Evolutionary conservation across 2,888 invertebrate genomes (phyloP).

Genomic region (Amorpha juglandis): DNA sequence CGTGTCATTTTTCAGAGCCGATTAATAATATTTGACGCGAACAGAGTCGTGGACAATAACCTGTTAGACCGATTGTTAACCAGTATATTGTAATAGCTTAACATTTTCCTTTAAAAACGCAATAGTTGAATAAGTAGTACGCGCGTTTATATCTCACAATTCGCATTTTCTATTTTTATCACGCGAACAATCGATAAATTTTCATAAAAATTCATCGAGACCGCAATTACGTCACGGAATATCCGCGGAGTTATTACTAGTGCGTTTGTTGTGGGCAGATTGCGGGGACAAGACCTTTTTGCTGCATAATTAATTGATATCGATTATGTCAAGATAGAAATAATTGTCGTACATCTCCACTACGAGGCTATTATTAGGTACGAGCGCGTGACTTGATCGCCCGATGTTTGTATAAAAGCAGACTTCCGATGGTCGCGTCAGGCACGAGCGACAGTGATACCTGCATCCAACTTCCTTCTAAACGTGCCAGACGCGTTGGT

Average conservation of each 20-base stretch:
- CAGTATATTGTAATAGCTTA: no score
- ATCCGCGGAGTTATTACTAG: constrained; percentile 30
- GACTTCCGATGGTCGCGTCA: no score
- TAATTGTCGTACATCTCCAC: constrained; percentile 28
- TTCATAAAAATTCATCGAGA: not conserved
- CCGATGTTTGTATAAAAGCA: not conserved
- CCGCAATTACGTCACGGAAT: constrained; percentile 26
- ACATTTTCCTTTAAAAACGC: no score
- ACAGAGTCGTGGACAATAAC: no score
- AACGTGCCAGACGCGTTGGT: no score
- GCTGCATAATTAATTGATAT: constrained; percentile 41
- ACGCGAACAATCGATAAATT: constrained; percentile 1
- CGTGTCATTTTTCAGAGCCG: no score
- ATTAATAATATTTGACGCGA: no score
- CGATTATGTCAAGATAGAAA: constrained; percentile 39
- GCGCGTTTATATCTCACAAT: not conserved
- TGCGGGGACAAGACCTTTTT: constrained; percentile 43
- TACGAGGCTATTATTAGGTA: constrained; percentile 1
- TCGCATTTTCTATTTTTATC: constrained; percentile 9
- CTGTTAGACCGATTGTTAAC: no score
- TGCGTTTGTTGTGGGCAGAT: constrained; percentile 25
- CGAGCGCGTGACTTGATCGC: not conserved
- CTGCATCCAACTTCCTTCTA: no score
- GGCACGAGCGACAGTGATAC: no score
- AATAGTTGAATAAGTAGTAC: not conserved